Evolutionary conservation across 2,797 vertebrate genomes (phyloP).

Genomic region (Rhabdomys pumilio): DNA sequence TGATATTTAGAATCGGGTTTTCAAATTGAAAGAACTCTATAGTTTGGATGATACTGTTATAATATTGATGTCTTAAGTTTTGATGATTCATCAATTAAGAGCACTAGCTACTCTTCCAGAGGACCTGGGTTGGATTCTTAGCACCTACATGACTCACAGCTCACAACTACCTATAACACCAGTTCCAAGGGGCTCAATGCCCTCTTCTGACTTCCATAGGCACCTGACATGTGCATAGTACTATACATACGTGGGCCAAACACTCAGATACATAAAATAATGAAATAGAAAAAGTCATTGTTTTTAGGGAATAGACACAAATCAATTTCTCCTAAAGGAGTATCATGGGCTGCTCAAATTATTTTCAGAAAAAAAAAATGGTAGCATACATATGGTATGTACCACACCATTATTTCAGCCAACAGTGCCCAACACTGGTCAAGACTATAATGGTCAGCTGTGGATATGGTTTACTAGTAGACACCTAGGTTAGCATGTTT

Average conservation of each 20-base stretch:
- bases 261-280: too few relatives aligned
- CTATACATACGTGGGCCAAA: too few relatives aligned
- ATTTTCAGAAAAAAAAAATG: not conserved
- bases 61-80: not conserved
- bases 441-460: not conserved
- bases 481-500: not conserved
- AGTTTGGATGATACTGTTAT: not conserved
- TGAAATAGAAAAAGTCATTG: not conserved
- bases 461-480: too few relatives aligned
- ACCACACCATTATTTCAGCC: not conserved
- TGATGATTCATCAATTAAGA: not conserved
- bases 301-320: slow-evolving; percentile 47
- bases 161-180: too few relatives aligned
- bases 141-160: not conserved
- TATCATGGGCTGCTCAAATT: not conserved
- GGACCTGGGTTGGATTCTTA: not conserved
- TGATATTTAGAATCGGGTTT: not conserved
- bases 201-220: not conserved
- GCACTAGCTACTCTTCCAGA: not conserved
- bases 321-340: slow-evolving; percentile 6
- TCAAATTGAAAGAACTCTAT: slow-evolving; percentile 13
- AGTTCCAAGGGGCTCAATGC: not conserved
- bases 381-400: not conserved
- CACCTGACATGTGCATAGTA: too few relatives aligned
- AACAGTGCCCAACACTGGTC: not conserved